A percentile compares a stretch with the other conserved stretches of the same genome.
Evolutionary conservation across 2,113 vertebrate species (phyloP).

Genomic region (Oreochromis aureus): DNA sequence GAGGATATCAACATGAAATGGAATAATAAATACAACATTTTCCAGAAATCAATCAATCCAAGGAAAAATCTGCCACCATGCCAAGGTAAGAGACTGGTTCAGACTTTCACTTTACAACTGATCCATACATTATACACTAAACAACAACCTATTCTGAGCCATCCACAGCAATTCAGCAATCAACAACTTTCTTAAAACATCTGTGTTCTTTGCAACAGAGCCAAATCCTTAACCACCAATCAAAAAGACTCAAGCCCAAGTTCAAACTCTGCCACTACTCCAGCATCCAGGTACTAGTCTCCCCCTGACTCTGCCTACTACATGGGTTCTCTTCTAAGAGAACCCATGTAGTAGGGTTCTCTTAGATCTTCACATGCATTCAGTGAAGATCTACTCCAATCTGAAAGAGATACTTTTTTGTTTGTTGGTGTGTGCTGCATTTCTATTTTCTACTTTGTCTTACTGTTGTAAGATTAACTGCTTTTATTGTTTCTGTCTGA

Average conservation of each 20-base stretch:
- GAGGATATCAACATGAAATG: neutral
- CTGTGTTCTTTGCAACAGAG: conserved; percentile 40
- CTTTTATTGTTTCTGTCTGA: neutral
- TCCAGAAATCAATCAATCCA: conserved; percentile 70
- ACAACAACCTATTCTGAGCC: neutral
- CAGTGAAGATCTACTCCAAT: neutral
- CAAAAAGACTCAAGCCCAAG: conserved; percentile 18
- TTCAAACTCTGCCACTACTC: neutral
- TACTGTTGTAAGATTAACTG: neutral
- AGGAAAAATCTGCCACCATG: conserved; percentile 75
- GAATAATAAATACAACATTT: neutral
- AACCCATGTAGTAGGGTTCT: too few species aligned
- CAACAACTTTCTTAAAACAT: neutral
- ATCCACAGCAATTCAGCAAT: neutral
- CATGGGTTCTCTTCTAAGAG: neutral
- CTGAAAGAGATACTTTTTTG: neutral
- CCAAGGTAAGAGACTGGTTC: conserved; percentile 67
- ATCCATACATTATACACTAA: neutral
- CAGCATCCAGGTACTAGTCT: conserved; percentile 38
- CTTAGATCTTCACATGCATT: neutral
- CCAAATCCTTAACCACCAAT: conserved; percentile 35
- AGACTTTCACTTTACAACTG: neutral
- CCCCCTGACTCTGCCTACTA: neutral
- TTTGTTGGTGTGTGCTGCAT: neutral
- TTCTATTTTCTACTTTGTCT: neutral